Percentiles rank a stretch among this genome's conserved stretches.
phyloP scores from a whole-genome alignment of 2,888 invertebrate species.

The Corythucha ciliata region DNA sequence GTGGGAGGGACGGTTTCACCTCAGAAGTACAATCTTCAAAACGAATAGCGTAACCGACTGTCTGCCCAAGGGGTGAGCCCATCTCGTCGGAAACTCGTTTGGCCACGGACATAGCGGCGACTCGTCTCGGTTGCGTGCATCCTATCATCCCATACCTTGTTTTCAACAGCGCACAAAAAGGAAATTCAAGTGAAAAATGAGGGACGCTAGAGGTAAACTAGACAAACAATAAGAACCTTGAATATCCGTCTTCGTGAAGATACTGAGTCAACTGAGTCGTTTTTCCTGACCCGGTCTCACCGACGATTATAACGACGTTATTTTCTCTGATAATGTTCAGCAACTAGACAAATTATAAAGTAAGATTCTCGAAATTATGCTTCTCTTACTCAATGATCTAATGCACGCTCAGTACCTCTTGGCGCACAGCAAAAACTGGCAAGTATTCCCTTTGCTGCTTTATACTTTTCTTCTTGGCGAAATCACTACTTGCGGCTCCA shows the following conservation, averaged over 20 bases:
- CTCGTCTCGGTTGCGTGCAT: slow-evolving; percentile 94
- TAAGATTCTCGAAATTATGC: background rate
- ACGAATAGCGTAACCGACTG: slow-evolving; percentile 95
- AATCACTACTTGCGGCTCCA: slow-evolving; percentile 62
- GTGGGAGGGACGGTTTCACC: slow-evolving; percentile 38
- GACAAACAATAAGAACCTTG: too few species aligned
- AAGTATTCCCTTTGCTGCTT: slow-evolving; percentile 80
- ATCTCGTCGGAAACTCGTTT: slow-evolving; percentile 98
- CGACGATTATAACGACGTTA: slow-evolving; percentile 88
- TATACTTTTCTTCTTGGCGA: slow-evolving; percentile 75
- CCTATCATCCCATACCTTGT: slow-evolving; percentile 87
- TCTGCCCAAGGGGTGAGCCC: slow-evolving; percentile 64
- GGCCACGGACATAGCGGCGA: slow-evolving; percentile 99
- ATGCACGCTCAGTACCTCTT: too few species aligned
- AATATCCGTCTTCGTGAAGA: slow-evolving; percentile 93
- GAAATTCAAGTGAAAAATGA: too few species aligned
- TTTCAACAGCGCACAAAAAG: too few species aligned
- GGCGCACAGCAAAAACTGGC: slow-evolving; percentile 91
- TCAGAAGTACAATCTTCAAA: slow-evolving; percentile 99
- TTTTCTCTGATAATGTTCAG: slow-evolving; percentile 87
- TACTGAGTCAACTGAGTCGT: slow-evolving; percentile 98
- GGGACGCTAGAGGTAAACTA: too few species aligned
- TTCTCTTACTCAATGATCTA: too few species aligned
- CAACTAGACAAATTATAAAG: slow-evolving; percentile 42
- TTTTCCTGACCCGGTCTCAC: slow-evolving; percentile 93